Percentiles rank a stretch among this genome's conserved stretches.
Evolutionary conservation across 1,140 invertebrate genomes (phyloP).

Genomic region (Chrysopa pallens): DNA sequence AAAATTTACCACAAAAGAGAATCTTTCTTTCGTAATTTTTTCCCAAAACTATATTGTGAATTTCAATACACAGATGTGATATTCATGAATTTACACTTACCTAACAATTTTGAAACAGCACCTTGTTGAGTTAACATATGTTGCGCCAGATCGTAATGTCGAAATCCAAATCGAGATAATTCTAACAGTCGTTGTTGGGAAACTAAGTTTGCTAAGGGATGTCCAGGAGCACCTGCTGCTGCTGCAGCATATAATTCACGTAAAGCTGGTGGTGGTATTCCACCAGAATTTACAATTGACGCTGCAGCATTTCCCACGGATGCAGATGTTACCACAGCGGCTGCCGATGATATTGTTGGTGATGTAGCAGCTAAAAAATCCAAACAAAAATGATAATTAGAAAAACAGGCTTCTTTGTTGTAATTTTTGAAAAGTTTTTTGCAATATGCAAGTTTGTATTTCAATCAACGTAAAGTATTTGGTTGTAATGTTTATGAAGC

Average conservation of each 20-base stretch:
- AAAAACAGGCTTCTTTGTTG: no score
- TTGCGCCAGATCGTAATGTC: slow-evolving; percentile 76
- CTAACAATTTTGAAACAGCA: slow-evolving; percentile 75
- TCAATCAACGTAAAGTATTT: no score
- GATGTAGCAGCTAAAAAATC: slow-evolving; percentile 3
- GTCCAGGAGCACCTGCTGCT: slow-evolving; percentile 23
- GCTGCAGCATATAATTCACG: slow-evolving; percentile 22
- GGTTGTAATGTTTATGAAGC: no score
- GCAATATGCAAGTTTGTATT: no score
- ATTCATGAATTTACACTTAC: slow-evolving; percentile 40
- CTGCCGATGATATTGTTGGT: slow-evolving; percentile 1
- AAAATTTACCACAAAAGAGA: no score
- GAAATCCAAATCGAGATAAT: slow-evolving; percentile 59
- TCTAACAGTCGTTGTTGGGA: slow-evolving; percentile 61
- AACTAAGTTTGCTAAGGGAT: slow-evolving; percentile 45
- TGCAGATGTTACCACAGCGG: neutral
- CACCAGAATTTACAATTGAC: neutral
- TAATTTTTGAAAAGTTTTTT: no score
- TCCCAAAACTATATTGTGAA: no score
- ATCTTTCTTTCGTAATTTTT: no score
- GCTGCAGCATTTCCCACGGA: neutral
- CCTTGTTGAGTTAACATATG: slow-evolving; percentile 79
- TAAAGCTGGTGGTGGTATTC: slow-evolving; percentile 14
- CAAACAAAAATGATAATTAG: neutral
- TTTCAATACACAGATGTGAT: no score